These are phyloP conservation scores for Perizoma flavofasciatum DNA, from an alignment of 2,888 invertebrate species.

Conservation along the genomic window DNA sequence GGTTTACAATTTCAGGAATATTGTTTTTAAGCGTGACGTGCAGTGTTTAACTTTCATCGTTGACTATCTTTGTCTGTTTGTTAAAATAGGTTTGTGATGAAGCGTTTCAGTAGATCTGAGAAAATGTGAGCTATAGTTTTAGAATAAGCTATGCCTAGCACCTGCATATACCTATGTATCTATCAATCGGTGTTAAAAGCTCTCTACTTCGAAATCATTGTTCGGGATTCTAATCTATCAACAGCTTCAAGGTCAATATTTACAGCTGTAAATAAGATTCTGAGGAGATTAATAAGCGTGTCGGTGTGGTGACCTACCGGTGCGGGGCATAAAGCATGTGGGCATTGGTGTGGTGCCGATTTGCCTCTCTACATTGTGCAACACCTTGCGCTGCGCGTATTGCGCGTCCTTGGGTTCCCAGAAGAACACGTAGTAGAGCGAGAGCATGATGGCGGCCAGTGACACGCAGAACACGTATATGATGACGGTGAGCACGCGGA, in stretches of 20 bases:
- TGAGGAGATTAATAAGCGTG: constrained; percentile 58
- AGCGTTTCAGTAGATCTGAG: not conserved
- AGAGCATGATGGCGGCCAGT: constrained; percentile 95
- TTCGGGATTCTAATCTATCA: constrained; percentile 32
- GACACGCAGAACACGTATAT: constrained; percentile 97
- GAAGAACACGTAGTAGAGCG: constrained; percentile 96
- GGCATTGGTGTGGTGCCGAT: constrained; percentile 81
- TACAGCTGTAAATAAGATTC: constrained; percentile 37
- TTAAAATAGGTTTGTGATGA: too few relatives aligned
- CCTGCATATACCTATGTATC: too few relatives aligned
- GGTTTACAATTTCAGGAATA: too few relatives aligned
- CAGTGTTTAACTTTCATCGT: too few relatives aligned
- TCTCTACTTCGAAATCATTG: too few relatives aligned
- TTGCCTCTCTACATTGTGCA: constrained; percentile 78
- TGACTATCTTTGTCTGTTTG: too few relatives aligned
- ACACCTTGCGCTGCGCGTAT: constrained; percentile 80
- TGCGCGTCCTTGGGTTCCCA: constrained; percentile 91
- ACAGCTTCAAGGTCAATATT: constrained; percentile 36
- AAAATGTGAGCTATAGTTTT: not conserved
- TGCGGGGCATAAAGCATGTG: constrained; percentile 82
- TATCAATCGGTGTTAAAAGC: too few relatives aligned
- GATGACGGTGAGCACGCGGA: constrained; percentile 95
- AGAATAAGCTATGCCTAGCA: not conserved
- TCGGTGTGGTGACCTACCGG: constrained; percentile 78
- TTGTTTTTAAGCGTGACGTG: too few relatives aligned